phyloP scores from a whole-genome alignment of 2,888 invertebrate genomes.

The Rhingia rostrata region DNA sequence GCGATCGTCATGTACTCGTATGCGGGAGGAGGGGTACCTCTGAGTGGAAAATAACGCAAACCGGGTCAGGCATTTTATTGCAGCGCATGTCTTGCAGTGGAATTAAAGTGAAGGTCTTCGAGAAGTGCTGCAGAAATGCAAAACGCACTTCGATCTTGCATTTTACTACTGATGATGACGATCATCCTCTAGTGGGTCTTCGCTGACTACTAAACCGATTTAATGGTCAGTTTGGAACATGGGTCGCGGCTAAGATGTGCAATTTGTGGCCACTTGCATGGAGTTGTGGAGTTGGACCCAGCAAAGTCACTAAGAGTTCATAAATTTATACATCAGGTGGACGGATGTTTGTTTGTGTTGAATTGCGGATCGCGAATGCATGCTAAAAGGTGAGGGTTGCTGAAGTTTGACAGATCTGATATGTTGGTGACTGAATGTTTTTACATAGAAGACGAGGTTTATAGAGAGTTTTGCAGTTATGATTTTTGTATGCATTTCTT shows the following conservation, averaged over 20 bases:
- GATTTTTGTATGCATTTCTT: too few species aligned
- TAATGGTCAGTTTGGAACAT: constrained; percentile 49
- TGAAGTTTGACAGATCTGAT: constrained; percentile 6
- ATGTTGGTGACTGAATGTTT: not conserved
- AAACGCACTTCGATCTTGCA: constrained; percentile 55
- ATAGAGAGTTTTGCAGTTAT: too few species aligned
- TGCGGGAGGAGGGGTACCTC: not conserved
- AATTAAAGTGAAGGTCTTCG: constrained; percentile 66
- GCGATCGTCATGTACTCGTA: not conserved
- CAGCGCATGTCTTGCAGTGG: constrained; percentile 2
- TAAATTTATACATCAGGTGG: constrained; percentile 36
- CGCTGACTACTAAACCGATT: constrained; percentile 26
- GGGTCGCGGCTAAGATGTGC: constrained; percentile 27
- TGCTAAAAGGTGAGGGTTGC: not conserved
- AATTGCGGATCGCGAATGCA: not conserved
- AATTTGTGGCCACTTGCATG: constrained; percentile 42
- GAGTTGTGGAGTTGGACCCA: constrained; percentile 8
- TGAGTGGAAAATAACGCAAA: constrained; percentile 24
- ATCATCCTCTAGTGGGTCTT: constrained; percentile 19
- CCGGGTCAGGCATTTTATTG: constrained; percentile 68
- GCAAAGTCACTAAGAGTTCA: constrained; percentile 49
- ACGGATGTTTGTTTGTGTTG: constrained; percentile 21
- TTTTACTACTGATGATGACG: constrained; percentile 27
- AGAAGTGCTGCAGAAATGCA: not conserved
- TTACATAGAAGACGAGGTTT: not conserved